Percentiles rank a stretch among this genome's conserved stretches.
phyloP scores from a whole-genome alignment of 1,140 invertebrate species.

The Aphis craccivora region DNA sequence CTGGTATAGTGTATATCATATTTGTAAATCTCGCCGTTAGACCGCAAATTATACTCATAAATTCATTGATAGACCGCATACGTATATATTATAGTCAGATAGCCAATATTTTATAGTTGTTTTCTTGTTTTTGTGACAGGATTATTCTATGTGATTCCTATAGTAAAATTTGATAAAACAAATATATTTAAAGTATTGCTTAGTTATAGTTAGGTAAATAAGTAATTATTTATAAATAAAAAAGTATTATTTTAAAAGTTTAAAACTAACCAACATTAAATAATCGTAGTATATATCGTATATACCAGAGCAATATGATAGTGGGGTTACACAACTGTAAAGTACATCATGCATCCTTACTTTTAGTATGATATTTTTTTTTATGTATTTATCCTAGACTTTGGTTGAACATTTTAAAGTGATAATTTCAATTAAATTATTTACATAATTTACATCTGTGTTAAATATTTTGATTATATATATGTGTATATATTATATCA shows the following conservation, averaged over 20 bases:
- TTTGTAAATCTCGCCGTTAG: too few relatives aligned
- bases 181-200: neutral
- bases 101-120: neutral
- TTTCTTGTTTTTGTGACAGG: neutral
- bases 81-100: too few relatives aligned
- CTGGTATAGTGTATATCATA: too few relatives aligned
- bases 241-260: neutral
- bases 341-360: neutral
- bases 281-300: neutral
- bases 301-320: neutral
- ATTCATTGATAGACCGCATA: too few relatives aligned
- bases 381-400: neutral
- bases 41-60: too few relatives aligned
- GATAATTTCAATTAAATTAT: neutral
- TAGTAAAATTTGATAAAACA: neutral
- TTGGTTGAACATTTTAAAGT: neutral
- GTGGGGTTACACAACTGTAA: neutral
- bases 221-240: neutral
- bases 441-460: neutral
- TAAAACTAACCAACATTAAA: neutral
- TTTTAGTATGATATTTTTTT: neutral
- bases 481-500: too few relatives aligned
- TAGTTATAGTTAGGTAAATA: neutral
- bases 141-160: neutral
- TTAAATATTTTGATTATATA: neutral